Evolutionary conservation across 2,797 vertebrate species (phyloP), one percentile per base, ranked within the genome.

Genomic region (Danio albolineatus): DNA sequence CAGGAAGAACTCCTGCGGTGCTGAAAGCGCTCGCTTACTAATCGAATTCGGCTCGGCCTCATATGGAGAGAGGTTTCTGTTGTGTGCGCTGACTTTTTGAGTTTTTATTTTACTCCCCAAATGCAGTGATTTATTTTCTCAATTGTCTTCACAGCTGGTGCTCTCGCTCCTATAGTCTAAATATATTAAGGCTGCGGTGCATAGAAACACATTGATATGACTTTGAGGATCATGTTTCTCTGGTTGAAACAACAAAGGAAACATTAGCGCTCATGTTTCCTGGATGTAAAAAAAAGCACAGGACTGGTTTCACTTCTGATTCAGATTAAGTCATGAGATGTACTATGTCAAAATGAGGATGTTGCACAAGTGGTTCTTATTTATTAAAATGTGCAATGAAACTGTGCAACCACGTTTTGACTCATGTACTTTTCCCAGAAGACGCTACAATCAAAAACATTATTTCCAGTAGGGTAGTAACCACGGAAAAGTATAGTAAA

Each of bases 1-100:
- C 76, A 82, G 81, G 81, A 82, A 79, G 38, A 21, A 46, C 62
- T 73, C 83, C 80, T 59, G 77, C 38, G 0, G 76, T 5, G 49
- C 71, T 48, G 64, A 59, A 62, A 79, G 56, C 41, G 65, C 39
- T 82, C 28, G 7, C 64, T 66, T 74, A 73, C 81, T 82, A 79
- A 79, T 74, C 62, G 4, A 78, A 78, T 78, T 70, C 65, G 70
- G 76, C 70, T 66, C 46, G 8, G 16, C 69, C 60, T 78, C 44
- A 17, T 28, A 71, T 56, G 54, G 49, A 62, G 49, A 21, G 21
- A 60, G 70, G 46, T 48, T 73, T 64, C 56, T 57, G 60, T 82
- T 70, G 39, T 48, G 3, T 3, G 39, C 7, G 4, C 43, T 13
- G 65, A 28, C 72, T 61, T 60, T 43, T 28, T 65, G 43, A 73